Conservation (phyloP, 2,797 vertebrate species). For the Scarus forsteni region DNA sequence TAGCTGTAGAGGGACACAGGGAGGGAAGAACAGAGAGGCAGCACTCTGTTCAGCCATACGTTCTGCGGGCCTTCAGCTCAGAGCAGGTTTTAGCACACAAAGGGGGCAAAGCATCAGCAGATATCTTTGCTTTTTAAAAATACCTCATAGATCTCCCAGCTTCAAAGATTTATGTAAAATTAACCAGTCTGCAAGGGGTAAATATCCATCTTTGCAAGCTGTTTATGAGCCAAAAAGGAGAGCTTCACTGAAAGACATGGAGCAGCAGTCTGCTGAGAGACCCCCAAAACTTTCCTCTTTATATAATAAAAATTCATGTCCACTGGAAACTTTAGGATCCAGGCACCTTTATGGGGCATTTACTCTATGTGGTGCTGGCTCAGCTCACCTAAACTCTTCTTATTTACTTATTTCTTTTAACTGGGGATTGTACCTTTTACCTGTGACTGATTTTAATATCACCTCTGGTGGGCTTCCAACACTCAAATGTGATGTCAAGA, state of each 20-base stretch:
- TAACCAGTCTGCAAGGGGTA: not conserved
- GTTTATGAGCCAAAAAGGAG: conserved; percentile 1
- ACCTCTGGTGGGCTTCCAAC: not conserved
- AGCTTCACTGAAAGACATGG: not conserved
- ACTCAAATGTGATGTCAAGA: too few relatives aligned
- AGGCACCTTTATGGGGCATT: too few relatives aligned
- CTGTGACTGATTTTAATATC: too few relatives aligned
- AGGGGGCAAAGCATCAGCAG: not conserved
- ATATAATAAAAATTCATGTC: too few relatives aligned
- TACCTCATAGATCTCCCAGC: not conserved
- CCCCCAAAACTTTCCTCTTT: not conserved
- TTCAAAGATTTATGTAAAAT: not conserved
- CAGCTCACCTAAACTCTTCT: too few relatives aligned
- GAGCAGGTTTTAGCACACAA: conserved; percentile 7
- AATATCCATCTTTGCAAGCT: not conserved
- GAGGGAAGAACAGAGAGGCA: not conserved
- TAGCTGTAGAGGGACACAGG: conserved; percentile 2
- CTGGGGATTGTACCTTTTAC: too few relatives aligned
- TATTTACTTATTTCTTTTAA: too few relatives aligned
- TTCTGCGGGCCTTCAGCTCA: not conserved
- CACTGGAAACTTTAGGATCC: too few relatives aligned
- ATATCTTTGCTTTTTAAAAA: not conserved
- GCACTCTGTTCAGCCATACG: not conserved
- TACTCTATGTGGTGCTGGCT: too few relatives aligned
- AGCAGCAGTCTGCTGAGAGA: not conserved